A percentile compares a stretch with the other conserved stretches of the same genome.
Evolutionary conservation across 2,797 vertebrate genomes (phyloP).

Genomic region (Propithecus deckenii): DNA sequence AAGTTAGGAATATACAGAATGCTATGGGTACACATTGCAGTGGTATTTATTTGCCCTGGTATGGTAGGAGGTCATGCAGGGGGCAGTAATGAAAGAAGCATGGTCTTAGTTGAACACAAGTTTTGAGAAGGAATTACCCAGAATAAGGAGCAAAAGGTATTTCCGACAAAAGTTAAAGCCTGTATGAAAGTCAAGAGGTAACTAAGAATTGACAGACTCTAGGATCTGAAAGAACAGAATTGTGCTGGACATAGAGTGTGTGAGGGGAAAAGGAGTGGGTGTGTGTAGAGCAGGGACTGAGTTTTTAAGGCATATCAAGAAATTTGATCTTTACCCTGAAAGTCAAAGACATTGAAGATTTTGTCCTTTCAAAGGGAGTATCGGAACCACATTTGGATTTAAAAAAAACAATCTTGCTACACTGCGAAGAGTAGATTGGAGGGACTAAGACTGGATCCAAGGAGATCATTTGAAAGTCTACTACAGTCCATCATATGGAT

Average conservation of each 20-base stretch:
- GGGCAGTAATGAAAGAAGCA: not conserved
- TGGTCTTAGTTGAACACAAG: not conserved
- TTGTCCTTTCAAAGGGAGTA: not conserved
- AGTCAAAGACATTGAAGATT: not conserved
- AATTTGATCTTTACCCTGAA: not conserved
- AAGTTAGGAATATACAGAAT: not conserved
- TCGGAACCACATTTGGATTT: not conserved
- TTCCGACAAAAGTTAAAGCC: not conserved
- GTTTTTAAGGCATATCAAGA: not conserved
- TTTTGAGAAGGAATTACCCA: not conserved
- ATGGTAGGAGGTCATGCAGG: not conserved
- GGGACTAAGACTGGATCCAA: not conserved
- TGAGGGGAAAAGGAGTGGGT: not conserved
- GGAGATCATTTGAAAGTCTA: not conserved
- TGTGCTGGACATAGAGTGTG: not conserved
- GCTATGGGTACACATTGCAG: not conserved
- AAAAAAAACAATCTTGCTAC: not conserved
- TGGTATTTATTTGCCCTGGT: no score
- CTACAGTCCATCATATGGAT: not conserved
- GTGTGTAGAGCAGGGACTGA: not conserved
- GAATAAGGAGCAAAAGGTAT: not conserved
- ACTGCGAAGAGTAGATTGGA: not conserved
- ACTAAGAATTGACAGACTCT: not conserved
- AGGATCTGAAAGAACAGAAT: not conserved
- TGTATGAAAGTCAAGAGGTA: not conserved